Percentiles rank a stretch among this genome's conserved stretches.
These are phyloP conservation scores for Eilema griseolum DNA, from an alignment of 2,888 invertebrate genomes.

Conservation along the genomic window DNA sequence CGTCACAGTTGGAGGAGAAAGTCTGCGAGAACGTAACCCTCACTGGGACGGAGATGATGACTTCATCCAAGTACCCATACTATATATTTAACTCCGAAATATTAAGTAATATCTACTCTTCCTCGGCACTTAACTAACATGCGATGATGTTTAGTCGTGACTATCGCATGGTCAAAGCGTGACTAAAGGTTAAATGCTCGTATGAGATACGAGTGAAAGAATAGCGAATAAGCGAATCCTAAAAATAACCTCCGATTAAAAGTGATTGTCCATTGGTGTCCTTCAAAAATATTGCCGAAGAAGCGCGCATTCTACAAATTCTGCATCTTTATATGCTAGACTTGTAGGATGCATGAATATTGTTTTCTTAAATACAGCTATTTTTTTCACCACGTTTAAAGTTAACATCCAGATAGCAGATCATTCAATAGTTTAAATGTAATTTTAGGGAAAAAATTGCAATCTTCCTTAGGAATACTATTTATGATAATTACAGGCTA, in stretches of 20 bases:
- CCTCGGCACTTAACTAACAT: neutral
- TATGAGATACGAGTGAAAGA: conserved; percentile 6
- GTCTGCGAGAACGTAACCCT: neutral
- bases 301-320: neutral
- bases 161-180: conserved; percentile 18
- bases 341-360: neutral
- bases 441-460: no score
- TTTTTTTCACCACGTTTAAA: no score
- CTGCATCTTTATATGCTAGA: neutral
- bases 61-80: no score
- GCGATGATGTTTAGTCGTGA: conserved; percentile 14
- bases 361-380: no score
- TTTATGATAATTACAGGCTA: no score
- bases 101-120: neutral
- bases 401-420: neutral
- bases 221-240: neutral
- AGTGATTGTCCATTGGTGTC: neutral
- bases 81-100: neutral
- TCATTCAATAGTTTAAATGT: no score
- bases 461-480: no score
- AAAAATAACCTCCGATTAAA: neutral
- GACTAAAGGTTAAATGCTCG: conserved; percentile 18
- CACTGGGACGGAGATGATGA: no score
- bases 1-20: no score
- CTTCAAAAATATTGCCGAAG: neutral